Evolutionary conservation across 2,797 vertebrate genomes (phyloP).

Genomic region (Protonibea diacanthus): DNA sequence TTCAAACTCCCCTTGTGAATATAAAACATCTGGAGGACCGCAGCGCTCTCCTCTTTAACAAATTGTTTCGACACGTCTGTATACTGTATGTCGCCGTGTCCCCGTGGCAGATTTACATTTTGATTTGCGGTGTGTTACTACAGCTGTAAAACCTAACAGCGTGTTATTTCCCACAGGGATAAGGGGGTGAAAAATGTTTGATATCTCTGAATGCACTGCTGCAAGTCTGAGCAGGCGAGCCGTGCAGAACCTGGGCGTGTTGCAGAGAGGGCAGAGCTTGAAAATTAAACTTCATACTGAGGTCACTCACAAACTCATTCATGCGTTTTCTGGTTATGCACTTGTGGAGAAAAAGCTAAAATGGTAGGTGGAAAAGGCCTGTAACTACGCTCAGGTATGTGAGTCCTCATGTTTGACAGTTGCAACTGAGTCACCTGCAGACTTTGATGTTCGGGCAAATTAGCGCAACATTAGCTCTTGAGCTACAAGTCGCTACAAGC

Average conservation of each 20-base stretch:
- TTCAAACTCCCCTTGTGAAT: constrained; percentile 18
- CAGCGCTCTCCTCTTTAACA: not conserved
- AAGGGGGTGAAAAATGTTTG: not conserved
- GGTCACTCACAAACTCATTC: constrained; percentile 32
- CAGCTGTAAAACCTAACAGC: constrained; percentile 20
- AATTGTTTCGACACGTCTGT: constrained; percentile 12
- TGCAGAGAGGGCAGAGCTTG: not conserved
- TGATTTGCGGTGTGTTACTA: constrained; percentile 17
- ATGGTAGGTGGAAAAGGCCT: not conserved
- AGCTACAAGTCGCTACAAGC: constrained; percentile 76
- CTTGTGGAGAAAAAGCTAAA: not conserved
- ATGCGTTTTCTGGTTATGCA: not conserved
- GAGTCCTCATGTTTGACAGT: constrained; percentile 61
- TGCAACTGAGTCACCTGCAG: constrained; percentile 50
- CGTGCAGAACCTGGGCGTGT: constrained; percentile 37
- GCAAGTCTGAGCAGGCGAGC: constrained; percentile 56
- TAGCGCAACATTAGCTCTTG: constrained; percentile 60
- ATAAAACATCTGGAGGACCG: constrained; percentile 28
- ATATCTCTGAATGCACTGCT: constrained; percentile 18
- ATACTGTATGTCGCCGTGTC: not conserved
- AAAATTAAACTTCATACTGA: constrained; percentile 23
- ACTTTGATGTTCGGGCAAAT: constrained; percentile 76
- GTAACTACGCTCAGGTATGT: constrained; percentile 1
- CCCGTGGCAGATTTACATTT: constrained; percentile 35
- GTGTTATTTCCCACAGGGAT: constrained; percentile 13